Base-by-base conservation (phyloP, 2,113 vertebrate species). In the Tetrao urogallus region DNA sequence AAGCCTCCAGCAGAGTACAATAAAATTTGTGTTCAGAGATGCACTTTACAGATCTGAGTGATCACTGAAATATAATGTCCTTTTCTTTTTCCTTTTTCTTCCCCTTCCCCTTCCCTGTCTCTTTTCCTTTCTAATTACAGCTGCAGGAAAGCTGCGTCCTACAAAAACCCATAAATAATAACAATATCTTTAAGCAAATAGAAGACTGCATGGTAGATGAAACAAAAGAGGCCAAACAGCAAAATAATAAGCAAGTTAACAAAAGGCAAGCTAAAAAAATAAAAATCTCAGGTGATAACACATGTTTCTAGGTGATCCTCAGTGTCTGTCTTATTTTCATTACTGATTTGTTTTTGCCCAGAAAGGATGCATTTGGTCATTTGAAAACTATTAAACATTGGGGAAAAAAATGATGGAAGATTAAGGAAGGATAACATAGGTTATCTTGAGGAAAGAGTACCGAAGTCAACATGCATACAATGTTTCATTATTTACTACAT, bases 401-500 rank as follows among this genome's bases (percentile, higher is more conserved):
- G 32, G 5, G 75, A 28, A 34, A 16, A 92, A 28, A 34, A 83
- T 71, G 6, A 8, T 75, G 25, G 2, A 2, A 38, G 57, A 40
- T 45, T 47, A 64, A 67, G 25, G 64, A 73, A 72, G 6, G 75
- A 90, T 22, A 12, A n/a, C 22, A 3, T 8, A 24, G 13, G 9
- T 47, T 52, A 27, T 12, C 27, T 61, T 79, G 32, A 79, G 67
- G 36, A 90, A 92, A 86, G 18, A 82, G 40, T 8, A 12, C 5
- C 7, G 15, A 91, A 89, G 17, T 66, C 34, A 92, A 22, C 27
- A 27, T 58, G 30, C 60, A 30, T 77, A 4, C 34, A 71, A 15
- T 13, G 20, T 54, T 91, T 81, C 58, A 50, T 85, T 94, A 38
- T 86, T 94, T 93, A 27, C 42, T 84, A 18, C 89, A 95, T 36